Evolutionary conservation across 1,140 invertebrate genomes (phyloP), one percentile per base, ranked within the genome.

Genomic region (Agrilus planipennis): DNA sequence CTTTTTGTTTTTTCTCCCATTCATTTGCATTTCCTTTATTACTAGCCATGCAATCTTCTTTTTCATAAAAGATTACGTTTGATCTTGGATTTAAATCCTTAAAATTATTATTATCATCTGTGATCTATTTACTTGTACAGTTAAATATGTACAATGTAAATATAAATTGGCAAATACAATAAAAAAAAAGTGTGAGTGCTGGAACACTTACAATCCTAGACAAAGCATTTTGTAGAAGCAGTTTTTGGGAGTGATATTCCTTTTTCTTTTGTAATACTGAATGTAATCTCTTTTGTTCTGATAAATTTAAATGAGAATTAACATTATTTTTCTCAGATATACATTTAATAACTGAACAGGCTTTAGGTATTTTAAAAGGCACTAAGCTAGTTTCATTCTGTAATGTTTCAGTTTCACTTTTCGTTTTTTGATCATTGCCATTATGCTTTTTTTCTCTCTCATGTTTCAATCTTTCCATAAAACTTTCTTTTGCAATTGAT

Each of bases 51-150:
- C n/a, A n/a, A n/a, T n/a, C n/a, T n/a, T n/a, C n/a, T n/a, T n/a
- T n/a, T n/a, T n/a, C 70, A 49, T 67, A 61, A 57, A 76, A 76
- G 50, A 69, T 55, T 34, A 75, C 65, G 61, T 72, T 77, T 23
- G 73, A 74, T 45, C 67, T 70, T 42, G 44, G 41, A 54, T 55
- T 58, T 50, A 59, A 66, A 52, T 74, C 69, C 71, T 73, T 50
- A 38, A 58, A 56, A n/a, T n/a, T n/a, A n/a, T n/a, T n/a, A n/a
- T n/a, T n/a, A n/a, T n/a, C n/a, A n/a, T n/a, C n/a, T n/a, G n/a
- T n/a, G n/a, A n/a, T n/a, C n/a, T n/a, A n/a, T n/a, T n/a, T n/a
- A n/a, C n/a, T n/a, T n/a, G n/a, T n/a, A n/a, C n/a, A n/a, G n/a
- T n/a, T n/a, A n/a, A n/a, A n/a, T n/a, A n/a, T n/a, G n/a, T n/a